These are phyloP conservation scores for Drosophila takahashii DNA, from an alignment of 1,140 invertebrate species.

Conservation along the genomic window DNA sequence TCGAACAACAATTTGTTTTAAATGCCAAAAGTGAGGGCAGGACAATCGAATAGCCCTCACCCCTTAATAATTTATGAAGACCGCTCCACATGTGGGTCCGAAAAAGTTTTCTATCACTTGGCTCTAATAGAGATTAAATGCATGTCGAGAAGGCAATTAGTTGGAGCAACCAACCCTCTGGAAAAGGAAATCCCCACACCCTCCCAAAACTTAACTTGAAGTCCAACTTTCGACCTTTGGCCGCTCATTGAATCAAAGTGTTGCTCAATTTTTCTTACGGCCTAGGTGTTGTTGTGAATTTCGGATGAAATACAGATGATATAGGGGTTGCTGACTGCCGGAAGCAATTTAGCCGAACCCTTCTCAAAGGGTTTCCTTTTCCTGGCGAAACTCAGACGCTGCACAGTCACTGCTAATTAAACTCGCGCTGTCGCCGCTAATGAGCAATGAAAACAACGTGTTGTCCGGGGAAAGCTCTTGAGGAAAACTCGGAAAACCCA, in stretches of 20 bases:
- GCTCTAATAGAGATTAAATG: slow-evolving; percentile 84
- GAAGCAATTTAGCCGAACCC: slow-evolving; percentile 71
- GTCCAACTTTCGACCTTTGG: slow-evolving; percentile 43
- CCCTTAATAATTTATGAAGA: slow-evolving; percentile 80
- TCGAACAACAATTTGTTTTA: slow-evolving; percentile 81
- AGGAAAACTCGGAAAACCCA: not conserved
- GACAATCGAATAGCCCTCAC: slow-evolving; percentile 54
- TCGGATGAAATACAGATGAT: slow-evolving; percentile 13
- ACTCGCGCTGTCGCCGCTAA: slow-evolving; percentile 82
- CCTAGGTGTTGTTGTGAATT: slow-evolving; percentile 56
- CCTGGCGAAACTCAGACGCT: slow-evolving; percentile 55
- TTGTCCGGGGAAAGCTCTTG: slow-evolving; percentile 38
- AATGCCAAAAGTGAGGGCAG: slow-evolving; percentile 61
- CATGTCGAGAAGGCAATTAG: slow-evolving; percentile 84
- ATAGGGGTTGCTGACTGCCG: slow-evolving; percentile 59
- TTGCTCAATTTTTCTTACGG: slow-evolving; percentile 73
- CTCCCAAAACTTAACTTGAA: not conserved
- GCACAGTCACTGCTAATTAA: slow-evolving; percentile 78
- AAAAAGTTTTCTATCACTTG: slow-evolving; percentile 72
- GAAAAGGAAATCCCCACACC: not conserved
- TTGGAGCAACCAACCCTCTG: slow-evolving; percentile 29
- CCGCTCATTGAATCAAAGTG: slow-evolving; percentile 79
- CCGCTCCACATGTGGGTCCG: slow-evolving; percentile 57
- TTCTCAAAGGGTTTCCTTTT: slow-evolving; percentile 49
- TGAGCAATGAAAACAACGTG: slow-evolving; percentile 84